phyloP scores from a whole-genome alignment of 1,140 invertebrate species.

The Thalassaphorura encarpata region DNA sequence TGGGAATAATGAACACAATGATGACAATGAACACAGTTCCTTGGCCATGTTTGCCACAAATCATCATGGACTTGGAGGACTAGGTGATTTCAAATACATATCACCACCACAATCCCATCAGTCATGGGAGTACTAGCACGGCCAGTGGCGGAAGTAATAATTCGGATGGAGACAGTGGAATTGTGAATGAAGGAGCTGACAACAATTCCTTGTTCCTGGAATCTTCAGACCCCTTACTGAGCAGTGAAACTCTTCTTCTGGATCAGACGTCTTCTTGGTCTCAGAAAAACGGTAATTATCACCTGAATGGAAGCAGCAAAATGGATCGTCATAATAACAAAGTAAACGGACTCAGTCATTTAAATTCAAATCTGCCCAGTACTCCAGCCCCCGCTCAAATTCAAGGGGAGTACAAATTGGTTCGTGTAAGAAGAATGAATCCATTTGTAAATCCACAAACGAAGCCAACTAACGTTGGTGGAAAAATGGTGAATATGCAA shows the following conservation, averaged over 20 bases:
- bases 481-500: too few relatives aligned
- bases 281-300: neutral
- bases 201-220: conserved; percentile 53
- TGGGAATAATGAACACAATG: neutral
- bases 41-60: neutral
- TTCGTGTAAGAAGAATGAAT: conserved; percentile 20
- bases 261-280: neutral
- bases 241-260: neutral
- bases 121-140: conserved; percentile 10
- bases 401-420: conserved; percentile 31
- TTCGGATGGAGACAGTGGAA: conserved; percentile 59
- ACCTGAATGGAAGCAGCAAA: neutral
- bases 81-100: neutral
- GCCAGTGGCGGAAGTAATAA: conserved; percentile 14
- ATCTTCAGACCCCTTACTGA: conserved; percentile 34
- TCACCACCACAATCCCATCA: neutral
- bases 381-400: neutral
- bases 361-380: neutral
- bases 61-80: neutral
- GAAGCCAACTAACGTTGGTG: neutral
- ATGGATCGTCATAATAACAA: neutral
- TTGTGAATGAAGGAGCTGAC: conserved; percentile 59
- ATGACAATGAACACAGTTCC: neutral
- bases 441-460: neutral
- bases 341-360: neutral